Base-by-base conservation (phyloP, 1,140 invertebrate genomes). In the Pseudomyrmex cubaensis region DNA sequence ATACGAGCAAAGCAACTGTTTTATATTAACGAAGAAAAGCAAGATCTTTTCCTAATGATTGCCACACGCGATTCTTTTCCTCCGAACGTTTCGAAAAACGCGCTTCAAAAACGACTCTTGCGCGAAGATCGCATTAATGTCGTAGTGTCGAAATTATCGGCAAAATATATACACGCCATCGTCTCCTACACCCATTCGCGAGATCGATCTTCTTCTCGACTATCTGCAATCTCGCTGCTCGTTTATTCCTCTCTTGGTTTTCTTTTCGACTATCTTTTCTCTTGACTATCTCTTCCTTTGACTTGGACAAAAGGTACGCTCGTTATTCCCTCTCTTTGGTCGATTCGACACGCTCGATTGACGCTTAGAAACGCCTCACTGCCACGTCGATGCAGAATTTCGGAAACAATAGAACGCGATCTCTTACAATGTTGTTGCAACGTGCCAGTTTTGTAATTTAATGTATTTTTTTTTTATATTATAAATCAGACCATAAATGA, bases 131-230 rank as follows among this genome's bases (percentile, higher is more conserved):
- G 35, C 35, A 35, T 35, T 35, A 35, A 35, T 35, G 35, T 20
- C 4, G 35, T 73, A 63, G 54, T 75, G 54, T 35, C 75, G 61
- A 87, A 91, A 93, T 93, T 93, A 93, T 93, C 90, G 92, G 86
- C 85, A 89, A 93, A 93, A 91, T 87, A 90, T 86, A 93, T 94
- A 35, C 93, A 93, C 90, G 82, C 66, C 84, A 87, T 87, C 85
- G 84, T 87, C 89, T 90, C 85, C 5, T 88, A 22, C 66, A 50
- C 80, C 57, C 46, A 67, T 67, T 22, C 72, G 61, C 59, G 63
- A 50, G 69, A 46, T 25, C 10, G 72, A n/a, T 62, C 74, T 22
- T 64, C 54, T 44, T 70, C 56, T 35, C 52, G 35, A 78, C 76
- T 57, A 78, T 70, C 64, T 78, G 64, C 66, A 70, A 70, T 70